These are phyloP conservation scores for Manis crassicaudata DNA, from an alignment of 2,797 vertebrate species.

Conservation along the genomic window DNA sequence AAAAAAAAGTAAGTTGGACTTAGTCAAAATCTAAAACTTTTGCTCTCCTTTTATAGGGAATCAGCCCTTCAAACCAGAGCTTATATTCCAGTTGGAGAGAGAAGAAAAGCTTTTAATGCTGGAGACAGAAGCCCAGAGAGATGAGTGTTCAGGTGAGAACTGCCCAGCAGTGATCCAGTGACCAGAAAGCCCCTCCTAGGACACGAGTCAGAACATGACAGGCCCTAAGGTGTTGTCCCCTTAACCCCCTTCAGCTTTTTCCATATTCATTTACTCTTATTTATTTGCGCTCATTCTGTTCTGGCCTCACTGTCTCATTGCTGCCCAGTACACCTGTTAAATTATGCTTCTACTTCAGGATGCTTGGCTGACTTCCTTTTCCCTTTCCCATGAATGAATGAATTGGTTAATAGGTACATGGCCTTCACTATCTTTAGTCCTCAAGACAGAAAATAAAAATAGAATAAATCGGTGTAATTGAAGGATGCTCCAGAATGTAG, in stretches of 20 bases:
- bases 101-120: constrained; percentile 18
- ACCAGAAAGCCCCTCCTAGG: not conserved
- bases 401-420: not conserved
- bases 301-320: not conserved
- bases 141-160: constrained; percentile 23
- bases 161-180: not conserved
- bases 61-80: constrained; percentile 41
- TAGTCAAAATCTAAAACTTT: not conserved
- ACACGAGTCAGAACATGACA: fast-evolving
- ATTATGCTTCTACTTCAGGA: not conserved
- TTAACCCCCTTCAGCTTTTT: not conserved
- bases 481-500: not conserved
- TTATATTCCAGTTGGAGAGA: constrained; percentile 56
- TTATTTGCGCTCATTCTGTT: not conserved
- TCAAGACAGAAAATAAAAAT: not conserved
- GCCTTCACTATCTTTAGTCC: not conserved
- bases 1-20: not conserved
- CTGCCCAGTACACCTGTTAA: not conserved
- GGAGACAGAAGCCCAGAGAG: not conserved
- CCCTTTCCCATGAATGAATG: not conserved
- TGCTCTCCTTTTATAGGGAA: not conserved
- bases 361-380: not conserved
- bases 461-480: not conserved
- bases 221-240: not conserved
- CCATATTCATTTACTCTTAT: fast-evolving